Conservation (phyloP, 2,888 invertebrate genomes). For the Apoderus coryli region DNA sequence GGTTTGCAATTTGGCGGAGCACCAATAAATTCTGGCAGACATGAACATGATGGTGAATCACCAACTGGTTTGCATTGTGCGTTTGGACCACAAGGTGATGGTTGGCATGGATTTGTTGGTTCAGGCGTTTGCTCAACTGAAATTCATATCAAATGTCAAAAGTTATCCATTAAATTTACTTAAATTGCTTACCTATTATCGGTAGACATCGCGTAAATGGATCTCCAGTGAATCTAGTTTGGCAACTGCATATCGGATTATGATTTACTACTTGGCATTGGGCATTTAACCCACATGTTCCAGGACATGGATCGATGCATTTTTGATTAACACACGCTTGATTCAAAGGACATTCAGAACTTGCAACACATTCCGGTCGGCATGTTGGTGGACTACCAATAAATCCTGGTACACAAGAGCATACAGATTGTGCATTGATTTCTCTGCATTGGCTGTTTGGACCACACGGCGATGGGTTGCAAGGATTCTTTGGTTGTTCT, state of each 20-base stretch:
- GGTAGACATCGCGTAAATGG: constrained; percentile 35
- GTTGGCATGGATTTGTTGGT: constrained; percentile 39
- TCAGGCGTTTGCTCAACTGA: constrained; percentile 24
- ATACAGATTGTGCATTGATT: constrained; percentile 51
- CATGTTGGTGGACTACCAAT: constrained; percentile 59
- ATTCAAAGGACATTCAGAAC: constrained; percentile 53
- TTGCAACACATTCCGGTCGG: constrained; percentile 57
- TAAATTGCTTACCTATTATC: constrained; percentile 20
- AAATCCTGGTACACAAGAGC: constrained; percentile 55
- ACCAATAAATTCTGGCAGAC: constrained; percentile 49
- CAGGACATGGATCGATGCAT: constrained; percentile 59
- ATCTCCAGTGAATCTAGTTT: constrained; percentile 37
- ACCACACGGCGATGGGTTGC: constrained; percentile 62
- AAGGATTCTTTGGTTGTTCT: constrained; percentile 35
- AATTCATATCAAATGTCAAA: constrained; percentile 9
- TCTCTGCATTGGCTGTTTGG: constrained; percentile 48
- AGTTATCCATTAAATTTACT: background rate
- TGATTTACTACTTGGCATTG: constrained; percentile 63
- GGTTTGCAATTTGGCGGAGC: constrained; percentile 65
- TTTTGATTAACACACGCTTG: constrained; percentile 58
- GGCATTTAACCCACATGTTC: constrained; percentile 57
- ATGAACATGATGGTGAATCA: constrained; percentile 59
- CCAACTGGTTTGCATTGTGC: constrained; percentile 50
- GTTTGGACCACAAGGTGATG: constrained; percentile 48
- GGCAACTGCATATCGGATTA: constrained; percentile 64